Percentiles rank a stretch among this genome's conserved stretches.
phyloP scores from a whole-genome alignment of 2,113 vertebrate species.

The Xenotilapia flavipinnis region DNA sequence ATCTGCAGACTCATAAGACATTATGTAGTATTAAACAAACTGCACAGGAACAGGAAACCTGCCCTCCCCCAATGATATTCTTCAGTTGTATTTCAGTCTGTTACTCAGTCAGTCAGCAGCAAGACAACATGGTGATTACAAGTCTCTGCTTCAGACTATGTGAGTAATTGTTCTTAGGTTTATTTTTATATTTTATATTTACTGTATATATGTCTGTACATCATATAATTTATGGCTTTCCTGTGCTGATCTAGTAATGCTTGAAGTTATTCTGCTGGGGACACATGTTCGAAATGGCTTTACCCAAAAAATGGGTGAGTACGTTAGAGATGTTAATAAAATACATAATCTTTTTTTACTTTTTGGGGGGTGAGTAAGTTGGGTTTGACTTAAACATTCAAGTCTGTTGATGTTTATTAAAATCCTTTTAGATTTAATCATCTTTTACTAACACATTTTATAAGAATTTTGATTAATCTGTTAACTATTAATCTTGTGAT shows the following conservation, averaged over 20 bases:
- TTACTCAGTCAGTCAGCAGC: fast-evolving
- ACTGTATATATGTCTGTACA: neutral
- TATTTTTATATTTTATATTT: neutral
- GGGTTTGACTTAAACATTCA: fast-evolving
- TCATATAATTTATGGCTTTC: neutral
- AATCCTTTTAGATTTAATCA: fast-evolving
- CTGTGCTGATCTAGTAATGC: neutral
- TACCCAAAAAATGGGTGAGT: neutral
- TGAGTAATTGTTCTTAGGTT: neutral
- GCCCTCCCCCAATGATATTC: fast-evolving
- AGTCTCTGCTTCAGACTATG: neutral
- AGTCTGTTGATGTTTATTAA: neutral
- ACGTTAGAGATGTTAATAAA: fast-evolving
- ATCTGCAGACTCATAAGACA: neutral
- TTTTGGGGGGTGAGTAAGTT: fast-evolving
- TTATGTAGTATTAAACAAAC: fast-evolving
- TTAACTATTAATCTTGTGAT: fast-evolving
- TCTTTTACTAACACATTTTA: fast-evolving
- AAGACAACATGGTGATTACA: neutral
- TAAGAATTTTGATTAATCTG: fast-evolving
- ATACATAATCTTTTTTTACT: neutral
- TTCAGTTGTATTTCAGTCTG: neutral
- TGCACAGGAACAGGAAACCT: neutral
- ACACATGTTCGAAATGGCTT: fast-evolving
- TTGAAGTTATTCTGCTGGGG: neutral